Conservation (phyloP, 2,113 vertebrate genomes). For the Onychorhynchus coronatus region DNA sequence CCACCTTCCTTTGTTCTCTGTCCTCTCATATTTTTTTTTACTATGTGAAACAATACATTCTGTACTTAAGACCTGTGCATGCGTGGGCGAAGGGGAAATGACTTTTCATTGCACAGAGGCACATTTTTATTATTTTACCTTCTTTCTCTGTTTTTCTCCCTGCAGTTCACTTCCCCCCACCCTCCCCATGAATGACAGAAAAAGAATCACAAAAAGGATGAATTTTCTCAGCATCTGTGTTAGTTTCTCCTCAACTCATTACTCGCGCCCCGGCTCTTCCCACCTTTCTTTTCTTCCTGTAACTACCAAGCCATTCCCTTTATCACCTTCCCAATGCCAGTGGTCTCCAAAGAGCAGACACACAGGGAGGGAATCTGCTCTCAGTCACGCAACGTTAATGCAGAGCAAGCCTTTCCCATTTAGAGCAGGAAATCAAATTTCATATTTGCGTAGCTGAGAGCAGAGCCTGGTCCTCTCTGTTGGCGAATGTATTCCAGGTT, state of each 20-base stretch:
- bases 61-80: not conserved
- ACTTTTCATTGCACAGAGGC: not conserved
- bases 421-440: not conserved
- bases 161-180: not conserved
- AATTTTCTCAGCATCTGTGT: not conserved
- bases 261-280: not conserved
- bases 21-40: not conserved
- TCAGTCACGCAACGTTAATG: not conserved
- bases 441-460: not conserved
- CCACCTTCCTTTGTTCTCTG: not conserved
- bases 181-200: not conserved
- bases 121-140: not conserved
- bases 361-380: not conserved
- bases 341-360: not conserved
- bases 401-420: not conserved
- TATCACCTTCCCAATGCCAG: not conserved
- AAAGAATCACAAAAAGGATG: not conserved
- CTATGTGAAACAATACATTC: not conserved
- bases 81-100: not conserved
- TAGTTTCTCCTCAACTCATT: not conserved
- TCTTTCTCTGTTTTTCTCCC: not conserved
- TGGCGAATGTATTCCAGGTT: not conserved
- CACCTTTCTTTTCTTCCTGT: not conserved
- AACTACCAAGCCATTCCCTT: not conserved
- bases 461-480: not conserved